Percentiles rank a stretch among this genome's conserved stretches.
phyloP scores from a whole-genome alignment of 2,113 vertebrate genomes.

The Pogonocichla stellata region DNA sequence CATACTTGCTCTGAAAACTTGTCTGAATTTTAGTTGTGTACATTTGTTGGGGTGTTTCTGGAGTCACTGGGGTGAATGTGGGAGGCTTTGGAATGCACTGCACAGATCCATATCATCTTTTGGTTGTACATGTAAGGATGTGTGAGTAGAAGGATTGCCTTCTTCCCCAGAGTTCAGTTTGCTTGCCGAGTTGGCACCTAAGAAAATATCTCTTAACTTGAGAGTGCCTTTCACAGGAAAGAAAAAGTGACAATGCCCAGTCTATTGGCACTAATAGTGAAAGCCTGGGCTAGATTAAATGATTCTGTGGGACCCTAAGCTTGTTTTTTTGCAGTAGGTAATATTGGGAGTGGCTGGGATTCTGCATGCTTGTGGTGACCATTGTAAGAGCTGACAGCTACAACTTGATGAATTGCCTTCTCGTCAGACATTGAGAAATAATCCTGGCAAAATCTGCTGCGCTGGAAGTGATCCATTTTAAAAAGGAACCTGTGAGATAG shows the following conservation, averaged over 20 bases:
- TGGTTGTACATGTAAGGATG: neutral
- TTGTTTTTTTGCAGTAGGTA: conserved; percentile 1
- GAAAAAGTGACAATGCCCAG: neutral
- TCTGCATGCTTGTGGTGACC: neutral
- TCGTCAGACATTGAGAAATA: conserved; percentile 2
- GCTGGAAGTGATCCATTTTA: neutral
- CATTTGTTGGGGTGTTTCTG: neutral
- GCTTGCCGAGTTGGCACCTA: neutral
- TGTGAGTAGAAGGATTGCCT: neutral
- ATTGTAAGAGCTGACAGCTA: neutral
- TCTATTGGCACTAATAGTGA: neutral
- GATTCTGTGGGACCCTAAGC: neutral
- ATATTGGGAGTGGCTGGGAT: neutral
- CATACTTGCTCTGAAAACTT: neutral
- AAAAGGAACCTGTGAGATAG: neutral
- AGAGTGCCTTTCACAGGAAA: neutral
- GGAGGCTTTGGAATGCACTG: neutral
- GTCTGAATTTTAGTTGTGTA: neutral
- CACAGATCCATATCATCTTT: neutral
- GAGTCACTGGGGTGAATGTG: neutral
- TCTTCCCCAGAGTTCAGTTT: neutral
- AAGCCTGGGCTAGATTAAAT: neutral
- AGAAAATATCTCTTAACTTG: neutral
- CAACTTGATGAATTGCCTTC: neutral
- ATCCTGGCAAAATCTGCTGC: neutral